Base-by-base conservation (phyloP, 1,140 invertebrate species). In the Scaptodrosophila lebanonensis region DNA sequence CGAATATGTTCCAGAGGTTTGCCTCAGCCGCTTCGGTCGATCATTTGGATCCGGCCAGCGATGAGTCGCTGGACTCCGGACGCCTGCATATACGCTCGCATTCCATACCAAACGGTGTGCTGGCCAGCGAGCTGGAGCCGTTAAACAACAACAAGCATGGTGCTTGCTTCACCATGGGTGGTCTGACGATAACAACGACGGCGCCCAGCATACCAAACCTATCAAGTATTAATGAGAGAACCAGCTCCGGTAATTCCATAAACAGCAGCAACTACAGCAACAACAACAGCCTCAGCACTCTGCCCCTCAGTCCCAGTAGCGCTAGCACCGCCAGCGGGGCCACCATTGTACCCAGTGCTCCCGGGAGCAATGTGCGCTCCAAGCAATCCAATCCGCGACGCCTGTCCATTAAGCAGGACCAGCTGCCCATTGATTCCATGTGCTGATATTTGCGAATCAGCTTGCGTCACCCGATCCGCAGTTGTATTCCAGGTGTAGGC, bases 221-320 rank as follows among this genome's bases (percentile, higher is more conserved):
- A 63, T 66, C 84, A 79, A 86, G 84, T 86, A 86, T 86, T 86
- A 86, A 85, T 67, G 84, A 86, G 66, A 79, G 76, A 70, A 85
- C 79, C 53, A 85, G 77, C 58, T 85, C 83, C 52, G 82, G 82
- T 54, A 76, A 82, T 82, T 82, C 75, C 75, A 82, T 82, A 66
- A 82, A 82, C 32, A 82, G 76, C 69, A 82, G 75, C 62, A 75
- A 75, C 61, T 75, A 82, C 64, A 79, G 66, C 70, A 72, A 64
- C 42, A 76, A 72, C 54, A 85, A 76, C 39, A 75, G 62, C 52
- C 64, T 59, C n/a, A 72, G 62, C 48, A 63, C 51, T 35, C 47
- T 69, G 22, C 53, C 33, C 20, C 52, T 68, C 40, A 58, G 33
- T 40, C 29, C 22, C 6, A 30, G 52, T 30, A 25, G 50, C 43